Evolutionary conservation across 1,140 invertebrate genomes (phyloP), one percentile per base, ranked within the genome.

Genomic region (Rhynchophorus ferrugineus): DNA sequence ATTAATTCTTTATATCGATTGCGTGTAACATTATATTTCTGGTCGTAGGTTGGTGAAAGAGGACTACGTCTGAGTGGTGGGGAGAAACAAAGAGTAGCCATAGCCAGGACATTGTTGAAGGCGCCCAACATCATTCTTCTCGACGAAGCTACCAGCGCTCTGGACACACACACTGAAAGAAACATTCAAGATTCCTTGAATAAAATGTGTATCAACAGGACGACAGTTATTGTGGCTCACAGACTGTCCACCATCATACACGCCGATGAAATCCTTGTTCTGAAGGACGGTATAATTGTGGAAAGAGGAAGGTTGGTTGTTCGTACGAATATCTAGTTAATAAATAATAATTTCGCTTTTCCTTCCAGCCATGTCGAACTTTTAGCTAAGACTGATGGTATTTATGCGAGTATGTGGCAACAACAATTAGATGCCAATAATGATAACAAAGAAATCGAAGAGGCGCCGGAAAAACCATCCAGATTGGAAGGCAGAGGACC

Each of bases 51-150:
- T 21, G 87, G 87, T 13, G 87, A 90, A 68, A 73, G 87, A 63
- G 88, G 88, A 29, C 66, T 90, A 19, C 76, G 84, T 35, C 70
- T 91, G 9, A 89, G 84, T 69, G 92, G 92, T 1, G 92, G 92
- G 16, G 91, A 96, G 67, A 95, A 95, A 58, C 93, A 96, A 68
- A 78, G 93, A 59, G 88, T 96, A 37, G 93, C 92, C 0, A 96
- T 96, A 54, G 90, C 92, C 0, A 71, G 93, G 49, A 94, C 92
- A 0, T 75, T 96, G 14, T 72, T 96, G 3, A 96, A 96, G 70
- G 75, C 85, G 7, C 92, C 92, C 1, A 69, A 47, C 33, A 62
- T 68, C 44, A 84, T 95, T 36, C 70, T 96, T 6, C 68, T 96
- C 0, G 93, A 96, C 68, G 93, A 96, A 74, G 92, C 89, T 8